Base-by-base conservation (phyloP, 2,888 invertebrate species). In the Homarus gammarus region DNA sequence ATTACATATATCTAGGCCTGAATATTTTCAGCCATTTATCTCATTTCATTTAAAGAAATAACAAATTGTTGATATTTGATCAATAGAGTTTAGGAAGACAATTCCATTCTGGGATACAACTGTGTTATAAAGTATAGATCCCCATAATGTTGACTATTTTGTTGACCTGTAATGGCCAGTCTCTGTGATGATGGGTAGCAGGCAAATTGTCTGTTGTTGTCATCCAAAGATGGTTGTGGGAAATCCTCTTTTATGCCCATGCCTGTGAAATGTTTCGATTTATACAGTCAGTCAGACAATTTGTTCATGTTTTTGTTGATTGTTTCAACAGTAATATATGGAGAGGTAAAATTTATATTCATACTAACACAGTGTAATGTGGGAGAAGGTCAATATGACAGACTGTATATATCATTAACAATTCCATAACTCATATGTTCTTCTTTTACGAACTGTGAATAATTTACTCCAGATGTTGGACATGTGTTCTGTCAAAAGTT, bases 71-170 rank as follows among this genome's bases (percentile, higher is more conserved):
- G 36, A 73, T 73, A 84, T 36, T 78, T 73, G 84, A 56, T 56
- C 56, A 72, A 22, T 84, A 51, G 77, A 64, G 22, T 84, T 22
- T 83, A 83, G 70, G 44, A 83, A 83, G 44, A 27, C 82, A 64
- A 44, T 77, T 64, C 83, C 84, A 83, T 82, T 89, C 84, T 84
- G 88, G 88, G 88, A 89, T 89, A 83, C 88, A 89, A 77, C 70
- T 89, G 88, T 84, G 83, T 89, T 83, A 82, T 70, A 64, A 64
- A 75, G 40, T 87, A 70, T 51, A 61, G 56, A 61, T 49, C 73
- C 72, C 49, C 84, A 64, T 78, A 84, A 78, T 89, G 88, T 89
- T 77, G 78, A 84, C 75, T 64, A 73, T 68, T 84, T 84, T 89
- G 77, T 89, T 84, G 51, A 88, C 44, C 68, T 83, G 70, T 68